Conservation (phyloP, 2,888 invertebrate genomes). For the Drosophila cracens region DNA sequence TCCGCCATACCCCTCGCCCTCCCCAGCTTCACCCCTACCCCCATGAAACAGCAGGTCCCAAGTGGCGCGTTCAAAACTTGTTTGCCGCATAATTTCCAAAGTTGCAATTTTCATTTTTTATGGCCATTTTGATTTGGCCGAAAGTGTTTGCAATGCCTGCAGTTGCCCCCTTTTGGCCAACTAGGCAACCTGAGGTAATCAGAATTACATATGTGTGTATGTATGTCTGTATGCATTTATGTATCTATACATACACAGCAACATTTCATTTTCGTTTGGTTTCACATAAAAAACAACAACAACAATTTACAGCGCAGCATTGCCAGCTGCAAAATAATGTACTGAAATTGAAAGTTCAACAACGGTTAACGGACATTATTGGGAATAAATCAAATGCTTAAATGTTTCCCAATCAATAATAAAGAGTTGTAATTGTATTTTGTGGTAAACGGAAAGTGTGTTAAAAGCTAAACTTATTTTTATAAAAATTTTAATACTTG, state of each 20-base stretch:
- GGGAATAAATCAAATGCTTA: constrained; percentile 1
- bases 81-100: constrained; percentile 73
- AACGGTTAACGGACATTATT: constrained; percentile 1
- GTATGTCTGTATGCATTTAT: not conserved
- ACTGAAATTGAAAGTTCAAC: constrained; percentile 30
- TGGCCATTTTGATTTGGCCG: constrained; percentile 59
- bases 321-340: constrained; percentile 29
- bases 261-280: constrained; percentile 42
- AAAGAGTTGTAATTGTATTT: not conserved
- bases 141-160: constrained; percentile 48
- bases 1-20: no score
- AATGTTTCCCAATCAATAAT: constrained; percentile 1
- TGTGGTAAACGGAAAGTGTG: constrained; percentile 1
- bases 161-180: constrained; percentile 42
- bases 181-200: constrained; percentile 59
- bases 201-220: constrained; percentile 45
- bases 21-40: not conserved
- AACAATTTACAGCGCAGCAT: constrained; percentile 13
- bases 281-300: constrained; percentile 7
- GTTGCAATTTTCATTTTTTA: constrained; percentile 71
- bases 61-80: constrained; percentile 58
- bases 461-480: not conserved
- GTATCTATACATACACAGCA: constrained; percentile 6
- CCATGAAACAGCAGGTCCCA: constrained; percentile 7
- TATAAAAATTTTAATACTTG: not conserved